Conservation (phyloP, 2,888 invertebrate genomes). For the Pyrrhia umbra region DNA sequence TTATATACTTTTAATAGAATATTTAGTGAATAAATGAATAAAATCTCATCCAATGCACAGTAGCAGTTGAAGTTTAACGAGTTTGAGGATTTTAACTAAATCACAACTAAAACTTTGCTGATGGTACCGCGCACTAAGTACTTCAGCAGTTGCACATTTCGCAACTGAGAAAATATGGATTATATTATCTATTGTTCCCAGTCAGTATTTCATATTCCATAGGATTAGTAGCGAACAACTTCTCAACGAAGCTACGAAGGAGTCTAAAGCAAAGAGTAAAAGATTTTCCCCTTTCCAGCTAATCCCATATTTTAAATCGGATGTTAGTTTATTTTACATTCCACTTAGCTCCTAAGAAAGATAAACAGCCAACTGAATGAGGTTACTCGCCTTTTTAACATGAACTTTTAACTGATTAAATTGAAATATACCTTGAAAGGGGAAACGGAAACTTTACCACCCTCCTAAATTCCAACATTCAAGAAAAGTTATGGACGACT, state of each 20-base stretch:
- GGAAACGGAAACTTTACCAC: conserved; percentile 43
- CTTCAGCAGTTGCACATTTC: conserved; percentile 50
- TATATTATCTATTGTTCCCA: conserved; percentile 24
- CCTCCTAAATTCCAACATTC: conserved; percentile 47
- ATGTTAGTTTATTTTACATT: conserved; percentile 59
- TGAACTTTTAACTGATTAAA: conserved; percentile 63
- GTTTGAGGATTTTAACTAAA: conserved; percentile 62
- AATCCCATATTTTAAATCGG: conserved; percentile 56
- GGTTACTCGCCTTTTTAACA: conserved; percentile 56
- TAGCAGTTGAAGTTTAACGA: conserved; percentile 59
- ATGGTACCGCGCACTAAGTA: conserved; percentile 39
- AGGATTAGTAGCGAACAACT: conserved; percentile 14
- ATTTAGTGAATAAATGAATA: conserved; percentile 42
- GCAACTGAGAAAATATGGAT: conserved; percentile 43
- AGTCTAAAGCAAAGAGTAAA: conserved; percentile 32
- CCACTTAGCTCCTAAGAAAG: conserved; percentile 54
- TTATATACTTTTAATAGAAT: too few relatives aligned
- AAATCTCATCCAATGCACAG: conserved; percentile 33
- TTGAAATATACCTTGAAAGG: conserved; percentile 54
- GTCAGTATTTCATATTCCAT: conserved; percentile 32
- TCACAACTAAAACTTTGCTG: conserved; percentile 57
- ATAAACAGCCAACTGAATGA: conserved; percentile 54
- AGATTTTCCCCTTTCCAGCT: conserved; percentile 42
- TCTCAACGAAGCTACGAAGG: conserved; percentile 18
- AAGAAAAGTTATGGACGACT: conserved; percentile 51